Evolutionary conservation across 2,888 invertebrate genomes (phyloP).

Genomic region (Lasioglossum oenotherae): DNA sequence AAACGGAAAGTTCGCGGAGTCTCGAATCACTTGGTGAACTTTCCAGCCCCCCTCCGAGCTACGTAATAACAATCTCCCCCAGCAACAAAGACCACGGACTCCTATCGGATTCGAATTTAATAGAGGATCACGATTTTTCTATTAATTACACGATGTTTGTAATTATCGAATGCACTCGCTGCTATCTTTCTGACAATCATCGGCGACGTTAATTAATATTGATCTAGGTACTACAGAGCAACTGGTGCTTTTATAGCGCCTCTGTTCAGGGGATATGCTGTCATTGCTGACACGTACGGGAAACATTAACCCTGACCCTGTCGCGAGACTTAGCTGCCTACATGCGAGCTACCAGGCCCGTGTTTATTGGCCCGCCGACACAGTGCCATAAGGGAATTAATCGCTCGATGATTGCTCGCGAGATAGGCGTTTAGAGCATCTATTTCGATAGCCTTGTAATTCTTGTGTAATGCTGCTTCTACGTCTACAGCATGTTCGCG

Average conservation of each 20-base stretch:
- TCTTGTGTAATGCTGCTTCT: neutral
- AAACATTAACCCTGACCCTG: slow-evolving; percentile 52
- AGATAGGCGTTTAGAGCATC: slow-evolving; percentile 7
- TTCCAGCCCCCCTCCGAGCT: neutral
- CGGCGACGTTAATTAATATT: slow-evolving; percentile 58
- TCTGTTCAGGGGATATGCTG: slow-evolving; percentile 30
- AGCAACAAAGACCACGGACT: neutral
- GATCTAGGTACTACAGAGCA: slow-evolving; percentile 34
- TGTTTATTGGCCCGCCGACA: slow-evolving; percentile 43
- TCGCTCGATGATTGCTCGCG: slow-evolving; percentile 4
- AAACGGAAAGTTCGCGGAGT: slow-evolving; percentile 11
- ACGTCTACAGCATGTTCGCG: too few relatives aligned
- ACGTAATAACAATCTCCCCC: neutral
- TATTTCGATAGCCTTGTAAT: neutral
- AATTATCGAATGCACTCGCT: slow-evolving; percentile 31
- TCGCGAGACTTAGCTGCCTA: slow-evolving; percentile 38
- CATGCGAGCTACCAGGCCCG: neutral
- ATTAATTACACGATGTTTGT: slow-evolving; percentile 14
- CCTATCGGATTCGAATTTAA: neutral
- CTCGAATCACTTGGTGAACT: slow-evolving; percentile 21
- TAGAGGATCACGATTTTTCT: neutral
- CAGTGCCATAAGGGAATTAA: slow-evolving; percentile 45
- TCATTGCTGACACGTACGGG: slow-evolving; percentile 39
- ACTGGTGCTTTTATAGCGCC: slow-evolving; percentile 58
- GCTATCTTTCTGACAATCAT: slow-evolving; percentile 25